Evolutionary conservation across 2,797 vertebrate species (phyloP).

Genomic region (Thripadectes ignobilis): DNA sequence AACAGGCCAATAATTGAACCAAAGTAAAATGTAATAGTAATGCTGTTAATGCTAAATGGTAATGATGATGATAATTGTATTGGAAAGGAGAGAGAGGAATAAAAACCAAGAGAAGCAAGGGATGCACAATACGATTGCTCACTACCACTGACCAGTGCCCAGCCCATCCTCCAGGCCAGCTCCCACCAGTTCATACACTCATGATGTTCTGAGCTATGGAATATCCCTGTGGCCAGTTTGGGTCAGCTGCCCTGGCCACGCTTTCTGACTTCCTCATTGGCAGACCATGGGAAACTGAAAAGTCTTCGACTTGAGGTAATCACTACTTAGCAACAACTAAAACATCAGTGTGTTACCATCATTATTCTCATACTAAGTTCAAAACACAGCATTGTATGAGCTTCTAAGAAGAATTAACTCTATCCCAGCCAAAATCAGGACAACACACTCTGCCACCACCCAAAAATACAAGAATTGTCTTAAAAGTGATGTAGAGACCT

Average conservation of each 20-base stretch:
- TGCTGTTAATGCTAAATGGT: neutral
- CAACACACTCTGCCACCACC: accelerated
- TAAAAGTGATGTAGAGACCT: neutral
- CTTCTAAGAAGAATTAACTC: neutral
- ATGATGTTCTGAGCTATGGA: neutral
- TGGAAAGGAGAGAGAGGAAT: neutral
- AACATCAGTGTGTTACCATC: neutral
- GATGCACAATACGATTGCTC: too few relatives aligned
- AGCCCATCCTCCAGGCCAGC: neutral
- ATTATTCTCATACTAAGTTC: neutral
- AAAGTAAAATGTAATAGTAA: neutral
- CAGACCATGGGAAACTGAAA: neutral
- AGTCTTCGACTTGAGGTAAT: neutral
- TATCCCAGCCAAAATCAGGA: neutral
- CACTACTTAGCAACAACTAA: neutral
- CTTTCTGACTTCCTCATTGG: neutral
- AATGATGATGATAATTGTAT: neutral
- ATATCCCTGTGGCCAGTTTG: neutral
- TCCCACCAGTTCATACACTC: neutral
- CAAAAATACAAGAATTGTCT: neutral
- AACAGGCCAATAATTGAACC: neutral
- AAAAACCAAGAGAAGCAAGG: neutral
- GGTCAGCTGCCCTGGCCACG: neutral
- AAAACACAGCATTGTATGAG: too few relatives aligned
- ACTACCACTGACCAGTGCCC: neutral